These are phyloP conservation scores for Seira ritae DNA, from an alignment of 2,888 invertebrate genomes.

Conservation along the genomic window DNA sequence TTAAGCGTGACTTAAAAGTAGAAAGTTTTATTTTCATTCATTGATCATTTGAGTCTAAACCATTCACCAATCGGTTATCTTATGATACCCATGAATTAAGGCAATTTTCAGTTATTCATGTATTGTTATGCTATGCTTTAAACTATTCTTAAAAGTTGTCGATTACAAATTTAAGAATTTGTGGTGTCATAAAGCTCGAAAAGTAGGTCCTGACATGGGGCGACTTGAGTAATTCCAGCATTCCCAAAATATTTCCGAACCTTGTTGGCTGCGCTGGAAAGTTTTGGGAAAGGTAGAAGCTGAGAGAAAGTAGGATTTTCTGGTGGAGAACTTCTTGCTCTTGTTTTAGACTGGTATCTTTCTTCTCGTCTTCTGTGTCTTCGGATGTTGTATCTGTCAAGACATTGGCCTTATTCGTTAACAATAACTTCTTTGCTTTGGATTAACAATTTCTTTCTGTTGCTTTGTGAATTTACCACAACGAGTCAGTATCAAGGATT, in stretches of 20 bases:
- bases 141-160: constrained; percentile 65
- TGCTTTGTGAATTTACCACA: constrained; percentile 31
- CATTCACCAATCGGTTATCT: too few species aligned
- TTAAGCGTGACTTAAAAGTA: too few species aligned
- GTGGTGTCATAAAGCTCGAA: constrained; percentile 61
- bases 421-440: neutral
- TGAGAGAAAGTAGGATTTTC: constrained; percentile 70
- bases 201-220: constrained; percentile 64
- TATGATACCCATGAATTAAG: too few species aligned
- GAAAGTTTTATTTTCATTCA: too few species aligned
- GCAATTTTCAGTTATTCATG: too few species aligned
- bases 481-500: constrained; percentile 68
- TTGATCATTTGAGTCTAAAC: too few species aligned
- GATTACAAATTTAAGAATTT: constrained; percentile 70
- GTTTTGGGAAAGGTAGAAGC: constrained; percentile 67
- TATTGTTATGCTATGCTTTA: too few species aligned
- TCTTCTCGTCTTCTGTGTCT: neutral
- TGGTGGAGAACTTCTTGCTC: constrained; percentile 62
- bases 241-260: constrained; percentile 64
- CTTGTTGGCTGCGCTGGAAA: constrained; percentile 67
- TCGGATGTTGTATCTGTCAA: neutral
- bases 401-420: neutral
- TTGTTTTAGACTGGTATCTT: constrained; percentile 6
- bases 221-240: constrained; percentile 68
- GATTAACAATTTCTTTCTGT: neutral